Evolutionary conservation across 2,113 vertebrate genomes (phyloP).

Genomic region (Marcusenius ussheri): DNA sequence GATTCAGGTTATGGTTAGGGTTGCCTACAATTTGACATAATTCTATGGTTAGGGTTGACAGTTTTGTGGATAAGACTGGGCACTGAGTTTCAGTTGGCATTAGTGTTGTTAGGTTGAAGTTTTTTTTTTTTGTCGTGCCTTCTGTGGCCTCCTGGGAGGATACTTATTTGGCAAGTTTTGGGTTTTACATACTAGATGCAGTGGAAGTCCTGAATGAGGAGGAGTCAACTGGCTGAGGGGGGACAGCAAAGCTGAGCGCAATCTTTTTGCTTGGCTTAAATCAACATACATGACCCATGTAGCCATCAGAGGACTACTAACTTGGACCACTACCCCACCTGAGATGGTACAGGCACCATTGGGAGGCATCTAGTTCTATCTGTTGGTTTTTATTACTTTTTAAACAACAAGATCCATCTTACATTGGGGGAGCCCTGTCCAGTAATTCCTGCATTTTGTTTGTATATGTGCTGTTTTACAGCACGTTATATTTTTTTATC

Average conservation of each 20-base stretch:
- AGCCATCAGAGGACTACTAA: neutral
- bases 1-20: neutral
- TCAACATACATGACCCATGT: neutral
- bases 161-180: neutral
- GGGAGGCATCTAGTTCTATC: neutral
- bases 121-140: neutral
- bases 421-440: neutral
- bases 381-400: neutral
- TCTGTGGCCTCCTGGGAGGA: neutral
- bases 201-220: neutral
- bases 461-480: neutral
- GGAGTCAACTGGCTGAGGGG: neutral
- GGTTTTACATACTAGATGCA: neutral
- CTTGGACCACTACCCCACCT: neutral
- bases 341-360: neutral
- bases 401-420: neutral
- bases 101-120: neutral
- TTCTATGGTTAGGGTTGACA: neutral
- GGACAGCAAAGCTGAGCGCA: neutral
- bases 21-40: neutral
- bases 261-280: neutral
- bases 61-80: neutral
- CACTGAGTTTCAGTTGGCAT: neutral
- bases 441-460: neutral
- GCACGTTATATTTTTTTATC: conserved; percentile 26